phyloP scores from a whole-genome alignment of 1,140 invertebrate species.

The Hypothenemus hampei region DNA sequence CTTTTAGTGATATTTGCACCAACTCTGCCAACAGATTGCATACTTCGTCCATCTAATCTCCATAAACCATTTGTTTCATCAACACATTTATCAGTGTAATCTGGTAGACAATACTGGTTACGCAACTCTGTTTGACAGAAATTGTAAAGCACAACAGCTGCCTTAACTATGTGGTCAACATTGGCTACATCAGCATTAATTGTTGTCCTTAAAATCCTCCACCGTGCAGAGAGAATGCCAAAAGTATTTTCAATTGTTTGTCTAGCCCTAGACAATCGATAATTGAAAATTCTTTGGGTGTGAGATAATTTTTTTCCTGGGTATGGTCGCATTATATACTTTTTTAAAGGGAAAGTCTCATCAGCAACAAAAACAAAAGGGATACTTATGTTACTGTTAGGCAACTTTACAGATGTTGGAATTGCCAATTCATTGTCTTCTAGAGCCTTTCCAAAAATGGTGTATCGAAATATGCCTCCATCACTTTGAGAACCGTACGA shows the following conservation, averaged over 20 bases:
- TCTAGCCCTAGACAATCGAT: not conserved
- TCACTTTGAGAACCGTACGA: not conserved
- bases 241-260: not conserved
- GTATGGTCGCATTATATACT: constrained; percentile 3
- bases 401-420: no score
- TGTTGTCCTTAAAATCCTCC: no score
- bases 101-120: not conserved
- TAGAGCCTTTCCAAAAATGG: not conserved
- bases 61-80: no score
- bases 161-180: not conserved
- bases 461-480: no score
- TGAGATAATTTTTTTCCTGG: not conserved
- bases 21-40: no score
- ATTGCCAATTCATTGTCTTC: not conserved
- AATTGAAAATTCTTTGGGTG: constrained; percentile 1
- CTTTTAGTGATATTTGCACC: no score
- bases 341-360: not conserved
- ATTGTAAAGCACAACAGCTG: no score
- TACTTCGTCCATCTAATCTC: no score
- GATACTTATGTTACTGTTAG: no score
- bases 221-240: not conserved
- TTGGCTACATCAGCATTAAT: no score
- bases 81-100: no score
- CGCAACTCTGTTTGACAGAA: not conserved
- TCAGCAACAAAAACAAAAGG: not conserved